Base-by-base conservation (phyloP, 2,888 invertebrate species). In the Drepana falcataria region DNA sequence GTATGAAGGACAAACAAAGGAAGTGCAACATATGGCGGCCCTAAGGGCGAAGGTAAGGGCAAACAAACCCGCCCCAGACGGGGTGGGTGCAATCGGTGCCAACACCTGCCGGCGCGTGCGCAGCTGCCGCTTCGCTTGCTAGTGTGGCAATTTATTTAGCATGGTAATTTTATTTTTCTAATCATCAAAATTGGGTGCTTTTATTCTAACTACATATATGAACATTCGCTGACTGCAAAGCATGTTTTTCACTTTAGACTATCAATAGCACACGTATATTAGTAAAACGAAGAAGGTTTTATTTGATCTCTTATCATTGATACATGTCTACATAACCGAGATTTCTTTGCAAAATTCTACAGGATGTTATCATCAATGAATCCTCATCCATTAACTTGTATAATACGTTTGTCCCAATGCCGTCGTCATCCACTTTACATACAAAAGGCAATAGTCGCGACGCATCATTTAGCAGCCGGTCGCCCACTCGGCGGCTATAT, bases 31-130 rank as follows among this genome's bases (percentile, higher is more conserved):
- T 55, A 54, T 59, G 58, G 59, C 60, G 62, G 54, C 71, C 64
- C 73, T 69, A 64, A 40, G 37, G 35, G 49, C 21, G 1, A 35
- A 41, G 2, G 35, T n/a, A 35, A 40, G 35, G 35, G 6, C 34
- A 21, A 35, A 37, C 37, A 35, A 9, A 37, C 2, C 49, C 9
- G 21, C 52, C 41, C 41, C 35, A 49, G 57, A 37, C 53, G 59
- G 61, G 52, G 65, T 53, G 54, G 59, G 47, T 55, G 53, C 65
- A 68, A 69, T 68, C 65, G 61, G 64, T 59, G 63, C 63, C 55
- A 56, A 60, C 77, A 74, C 75, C 74, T 72, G 75, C 72, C 65
- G 59, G 68, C 75, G 75, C 72, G 68, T 66, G 76, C 75, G 70
- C 76, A 72, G 68, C 76, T 71, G 76, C 67, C 69, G 61, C 53